Evolutionary conservation across 2,113 vertebrate genomes (phyloP).

Genomic region (Oncorhynchus kisutch): DNA sequence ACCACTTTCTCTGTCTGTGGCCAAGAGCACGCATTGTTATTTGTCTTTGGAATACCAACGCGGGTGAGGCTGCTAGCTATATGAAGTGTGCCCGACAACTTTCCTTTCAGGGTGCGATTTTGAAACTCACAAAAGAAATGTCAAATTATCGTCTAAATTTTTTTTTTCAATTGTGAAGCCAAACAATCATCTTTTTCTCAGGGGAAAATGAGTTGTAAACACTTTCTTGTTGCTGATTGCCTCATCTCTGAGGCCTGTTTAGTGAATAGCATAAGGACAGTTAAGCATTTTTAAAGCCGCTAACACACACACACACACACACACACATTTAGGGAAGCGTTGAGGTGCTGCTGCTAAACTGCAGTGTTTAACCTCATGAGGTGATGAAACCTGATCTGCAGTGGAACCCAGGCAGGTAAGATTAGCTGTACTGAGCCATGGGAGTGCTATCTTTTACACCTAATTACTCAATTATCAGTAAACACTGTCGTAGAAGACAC

Average conservation of each 20-base stretch:
- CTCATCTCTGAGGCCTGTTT: constrained; percentile 12
- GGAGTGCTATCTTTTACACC: constrained; percentile 69
- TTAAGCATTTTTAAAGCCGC: constrained; percentile 9
- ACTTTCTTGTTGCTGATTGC: constrained; percentile 37
- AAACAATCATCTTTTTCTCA: constrained; percentile 31
- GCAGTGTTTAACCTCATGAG: constrained; percentile 50
- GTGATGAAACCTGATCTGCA: constrained; percentile 46
- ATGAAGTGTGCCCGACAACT: constrained; percentile 60
- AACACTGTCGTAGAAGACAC: constrained; percentile 64
- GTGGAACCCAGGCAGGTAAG: constrained; percentile 37
- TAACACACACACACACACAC: constrained; percentile 2
- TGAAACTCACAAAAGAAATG: constrained; percentile 57
- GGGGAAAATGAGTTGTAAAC: constrained; percentile 40
- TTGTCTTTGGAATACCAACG: constrained; percentile 63
- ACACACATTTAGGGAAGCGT: constrained; percentile 14
- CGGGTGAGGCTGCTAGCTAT: constrained; percentile 58
- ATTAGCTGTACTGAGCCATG: constrained; percentile 52
- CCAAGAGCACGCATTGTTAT: constrained; percentile 57
- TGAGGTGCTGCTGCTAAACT: constrained; percentile 41
- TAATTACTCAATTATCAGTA: constrained; percentile 74
- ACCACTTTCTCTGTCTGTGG: constrained; percentile 51
- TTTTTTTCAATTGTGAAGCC: constrained; percentile 44
- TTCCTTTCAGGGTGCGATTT: constrained; percentile 59
- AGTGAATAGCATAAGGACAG: constrained; percentile 5
- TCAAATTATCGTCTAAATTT: constrained; percentile 52